phyloP scores from a whole-genome alignment of 2,797 vertebrate species.

The Sebastolobus alascanus region DNA sequence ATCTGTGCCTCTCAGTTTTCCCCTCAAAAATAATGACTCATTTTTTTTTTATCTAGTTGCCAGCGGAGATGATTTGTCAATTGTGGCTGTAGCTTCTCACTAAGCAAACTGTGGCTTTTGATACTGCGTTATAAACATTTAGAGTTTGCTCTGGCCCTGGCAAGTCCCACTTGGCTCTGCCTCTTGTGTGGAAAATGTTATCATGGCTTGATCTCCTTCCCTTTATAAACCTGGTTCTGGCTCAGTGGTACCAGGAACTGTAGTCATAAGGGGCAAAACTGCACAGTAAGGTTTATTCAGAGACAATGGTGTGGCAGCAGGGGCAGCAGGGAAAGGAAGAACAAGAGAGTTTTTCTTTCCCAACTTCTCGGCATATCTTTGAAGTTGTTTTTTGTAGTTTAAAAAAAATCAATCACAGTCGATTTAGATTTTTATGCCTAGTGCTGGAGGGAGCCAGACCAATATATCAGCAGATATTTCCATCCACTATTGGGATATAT shows the following conservation, averaged over 20 bases:
- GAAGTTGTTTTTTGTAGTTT: neutral
- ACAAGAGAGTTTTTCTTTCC: constrained; percentile 36
- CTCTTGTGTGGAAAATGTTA: constrained; percentile 57
- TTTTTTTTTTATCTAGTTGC: constrained; percentile 36
- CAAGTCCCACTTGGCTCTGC: constrained; percentile 43
- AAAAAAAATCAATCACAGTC: neutral
- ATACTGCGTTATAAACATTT: constrained; percentile 55
- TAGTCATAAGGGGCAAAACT: constrained; percentile 46
- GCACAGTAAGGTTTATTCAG: constrained; percentile 48
- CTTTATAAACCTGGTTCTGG: constrained; percentile 53
- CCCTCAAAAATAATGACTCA: constrained; percentile 25
- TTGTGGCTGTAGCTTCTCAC: constrained; percentile 41
- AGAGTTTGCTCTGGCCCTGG: constrained; percentile 49
- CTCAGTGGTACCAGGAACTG: constrained; percentile 40
- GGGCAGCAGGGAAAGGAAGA: constrained; percentile 46
- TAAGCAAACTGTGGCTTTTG: constrained; percentile 45
- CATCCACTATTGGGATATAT: neutral
- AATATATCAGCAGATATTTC: neutral
- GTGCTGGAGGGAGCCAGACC: neutral
- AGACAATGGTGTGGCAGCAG: constrained; percentile 47
- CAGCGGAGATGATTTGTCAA: constrained; percentile 56
- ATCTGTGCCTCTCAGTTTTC: constrained; percentile 56
- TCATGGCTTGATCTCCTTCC: constrained; percentile 50
- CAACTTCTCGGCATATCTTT: constrained; percentile 10
- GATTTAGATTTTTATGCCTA: neutral